A percentile compares a stretch with the other conserved stretches of the same genome.
Conservation (phyloP, 2,888 invertebrate genomes). For the Callyntrura guangdongensis region DNA sequence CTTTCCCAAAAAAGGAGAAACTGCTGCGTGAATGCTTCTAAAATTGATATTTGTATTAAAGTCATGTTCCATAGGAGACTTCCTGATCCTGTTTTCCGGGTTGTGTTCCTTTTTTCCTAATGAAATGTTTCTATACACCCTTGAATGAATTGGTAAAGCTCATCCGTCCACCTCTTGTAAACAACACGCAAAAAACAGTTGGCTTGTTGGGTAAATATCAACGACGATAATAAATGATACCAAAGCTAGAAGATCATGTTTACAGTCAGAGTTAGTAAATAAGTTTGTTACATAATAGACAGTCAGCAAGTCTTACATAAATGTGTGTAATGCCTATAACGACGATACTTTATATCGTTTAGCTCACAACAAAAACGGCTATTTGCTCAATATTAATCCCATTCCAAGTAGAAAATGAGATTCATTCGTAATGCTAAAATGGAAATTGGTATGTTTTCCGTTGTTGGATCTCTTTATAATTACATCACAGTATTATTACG, state of each 20-base stretch:
- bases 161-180: background rate
- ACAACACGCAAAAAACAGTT: background rate
- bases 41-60: conserved; percentile 63
- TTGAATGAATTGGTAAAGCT: too few species aligned
- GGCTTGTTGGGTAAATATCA: too few species aligned
- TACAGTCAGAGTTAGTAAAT: too few species aligned
- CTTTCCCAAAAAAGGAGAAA: too few species aligned
- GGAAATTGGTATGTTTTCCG: conserved; percentile 65
- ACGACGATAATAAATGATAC: background rate
- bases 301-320: too few species aligned
- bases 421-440: conserved; percentile 31
- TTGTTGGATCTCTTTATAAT: conserved; percentile 63
- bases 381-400: conserved; percentile 56
- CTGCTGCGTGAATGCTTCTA: background rate
- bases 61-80: conserved; percentile 49
- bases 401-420: conserved; percentile 53
- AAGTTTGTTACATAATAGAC: conserved; percentile 4
- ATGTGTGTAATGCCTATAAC: background rate
- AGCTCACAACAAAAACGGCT: background rate
- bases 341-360: background rate
- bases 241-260: conserved; percentile 33
- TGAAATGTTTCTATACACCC: background rate
- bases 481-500: too few species aligned
- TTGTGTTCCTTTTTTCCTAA: background rate
- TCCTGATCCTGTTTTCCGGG: conserved; percentile 34